Conservation (phyloP, 2,888 invertebrate species). For the Dryobotodes eremita region DNA sequence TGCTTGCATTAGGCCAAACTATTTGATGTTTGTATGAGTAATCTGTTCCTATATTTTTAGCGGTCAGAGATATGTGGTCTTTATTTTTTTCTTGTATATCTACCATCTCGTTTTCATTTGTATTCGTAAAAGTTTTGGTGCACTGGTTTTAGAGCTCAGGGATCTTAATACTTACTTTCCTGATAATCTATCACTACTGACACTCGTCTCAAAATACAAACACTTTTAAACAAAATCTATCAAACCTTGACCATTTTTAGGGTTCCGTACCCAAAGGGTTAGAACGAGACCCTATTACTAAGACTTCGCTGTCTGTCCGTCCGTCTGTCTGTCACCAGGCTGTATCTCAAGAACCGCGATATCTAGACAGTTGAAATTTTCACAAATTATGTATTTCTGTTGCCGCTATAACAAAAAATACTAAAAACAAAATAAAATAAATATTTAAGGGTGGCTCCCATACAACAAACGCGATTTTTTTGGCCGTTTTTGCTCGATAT, state of each 20-base stretch:
- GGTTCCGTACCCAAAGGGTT: too few species aligned
- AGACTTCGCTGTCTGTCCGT: too few species aligned
- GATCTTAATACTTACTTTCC: background rate
- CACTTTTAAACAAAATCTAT: conserved; percentile 10
- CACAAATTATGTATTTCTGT: too few species aligned
- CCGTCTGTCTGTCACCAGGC: too few species aligned
- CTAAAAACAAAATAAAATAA: too few species aligned
- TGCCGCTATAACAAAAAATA: too few species aligned
- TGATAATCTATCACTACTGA: background rate
- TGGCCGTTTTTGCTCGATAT: too few species aligned
- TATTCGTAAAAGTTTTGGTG: background rate
- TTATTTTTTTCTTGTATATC: conserved; percentile 93
- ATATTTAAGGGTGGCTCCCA: too few species aligned
- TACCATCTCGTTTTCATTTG: conserved; percentile 4
- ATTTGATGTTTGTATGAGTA: conserved; percentile 85
- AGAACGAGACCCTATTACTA: too few species aligned
- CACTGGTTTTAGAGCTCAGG: background rate
- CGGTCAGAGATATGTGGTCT: background rate
- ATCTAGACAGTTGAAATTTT: too few species aligned
- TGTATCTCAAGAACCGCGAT: too few species aligned
- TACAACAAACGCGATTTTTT: too few species aligned
- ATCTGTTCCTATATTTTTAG: conserved; percentile 72
- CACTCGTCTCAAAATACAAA: background rate
- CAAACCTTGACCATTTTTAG: conserved; percentile 9
- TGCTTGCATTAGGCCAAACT: conserved; percentile 92